These are phyloP conservation scores for Scaptodrosophila latifasciaeformis DNA, from an alignment of 2,888 invertebrate species.

Conservation along the genomic window DNA sequence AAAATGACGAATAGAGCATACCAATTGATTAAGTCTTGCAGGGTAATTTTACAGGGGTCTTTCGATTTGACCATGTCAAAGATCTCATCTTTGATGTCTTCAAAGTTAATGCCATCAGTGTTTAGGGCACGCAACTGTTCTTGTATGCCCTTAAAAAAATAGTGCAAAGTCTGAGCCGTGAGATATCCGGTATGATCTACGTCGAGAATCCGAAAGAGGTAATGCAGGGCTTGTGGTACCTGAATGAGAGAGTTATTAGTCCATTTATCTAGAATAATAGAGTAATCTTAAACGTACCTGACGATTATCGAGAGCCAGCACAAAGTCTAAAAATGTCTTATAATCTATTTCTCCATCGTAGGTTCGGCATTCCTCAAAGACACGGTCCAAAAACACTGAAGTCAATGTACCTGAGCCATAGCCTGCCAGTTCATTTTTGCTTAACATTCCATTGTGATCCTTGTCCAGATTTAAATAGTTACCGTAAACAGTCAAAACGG, in stretches of 20 bases:
- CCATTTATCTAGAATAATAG: no score
- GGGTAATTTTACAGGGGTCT: slow-evolving; percentile 88
- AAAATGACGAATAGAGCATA: slow-evolving; percentile 61
- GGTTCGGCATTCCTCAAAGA: slow-evolving; percentile 96
- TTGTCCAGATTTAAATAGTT: slow-evolving; percentile 95
- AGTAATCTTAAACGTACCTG: no score
- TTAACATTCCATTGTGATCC: slow-evolving; percentile 97
- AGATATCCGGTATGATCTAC: slow-evolving; percentile 91
- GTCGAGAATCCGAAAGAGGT: slow-evolving; percentile 93
- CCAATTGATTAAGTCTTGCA: slow-evolving; percentile 88
- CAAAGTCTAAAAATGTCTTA: slow-evolving; percentile 96
- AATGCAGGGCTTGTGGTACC: slow-evolving; percentile 89
- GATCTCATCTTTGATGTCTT: slow-evolving; percentile 97
- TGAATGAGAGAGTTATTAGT: no score
- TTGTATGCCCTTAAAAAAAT: slow-evolving; percentile 95
- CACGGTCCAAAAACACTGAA: slow-evolving; percentile 90
- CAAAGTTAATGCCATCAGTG: slow-evolving; percentile 92
- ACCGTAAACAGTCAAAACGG: slow-evolving; percentile 92
- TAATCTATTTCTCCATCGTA: slow-evolving; percentile 98
- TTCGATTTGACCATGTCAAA: slow-evolving; percentile 97
- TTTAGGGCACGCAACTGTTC: slow-evolving; percentile 91
- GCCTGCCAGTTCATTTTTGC: slow-evolving; percentile 89
- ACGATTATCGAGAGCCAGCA: slow-evolving; percentile 93
- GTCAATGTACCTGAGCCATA: slow-evolving; percentile 95
- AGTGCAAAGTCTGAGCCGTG: slow-evolving; percentile 92